phyloP scores from a whole-genome alignment of 2,113 vertebrate species.

The Galeopterus variegatus region DNA sequence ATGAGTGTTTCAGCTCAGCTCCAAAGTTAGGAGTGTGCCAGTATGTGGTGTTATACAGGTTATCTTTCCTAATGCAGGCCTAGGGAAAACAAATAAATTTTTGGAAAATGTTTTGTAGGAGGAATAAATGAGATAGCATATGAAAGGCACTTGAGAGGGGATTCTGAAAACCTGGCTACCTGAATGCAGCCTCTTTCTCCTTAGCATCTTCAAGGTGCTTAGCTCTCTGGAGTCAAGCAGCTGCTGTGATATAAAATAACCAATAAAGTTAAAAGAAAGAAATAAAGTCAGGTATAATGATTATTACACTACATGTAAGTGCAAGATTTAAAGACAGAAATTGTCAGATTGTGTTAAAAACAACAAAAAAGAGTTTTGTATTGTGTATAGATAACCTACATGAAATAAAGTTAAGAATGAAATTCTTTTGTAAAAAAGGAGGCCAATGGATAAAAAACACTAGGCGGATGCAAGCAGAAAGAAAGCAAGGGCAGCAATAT shows the following conservation, averaged over 20 bases:
- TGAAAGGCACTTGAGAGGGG: background rate
- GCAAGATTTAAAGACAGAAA: background rate
- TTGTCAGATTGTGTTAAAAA: constrained; percentile 1
- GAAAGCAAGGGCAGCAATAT: background rate
- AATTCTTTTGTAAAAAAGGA: background rate
- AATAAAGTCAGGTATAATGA: background rate
- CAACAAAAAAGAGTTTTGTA: background rate
- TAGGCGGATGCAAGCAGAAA: background rate
- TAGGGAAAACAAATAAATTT: background rate
- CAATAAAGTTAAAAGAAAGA: background rate
- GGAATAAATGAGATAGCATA: background rate
- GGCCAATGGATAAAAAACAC: background rate
- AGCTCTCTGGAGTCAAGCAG: background rate
- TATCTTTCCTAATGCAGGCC: background rate
- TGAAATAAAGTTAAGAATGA: background rate
- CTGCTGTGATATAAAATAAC: background rate
- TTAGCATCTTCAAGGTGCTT: background rate
- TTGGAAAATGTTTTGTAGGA: background rate
- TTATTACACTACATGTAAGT: background rate
- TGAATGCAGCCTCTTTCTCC: background rate
- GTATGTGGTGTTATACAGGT: rapidly evolving
- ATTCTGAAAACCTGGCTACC: background rate
- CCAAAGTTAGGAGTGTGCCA: background rate
- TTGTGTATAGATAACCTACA: background rate
- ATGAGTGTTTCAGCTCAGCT: background rate